These are phyloP conservation scores for Dicranocentrus wangi DNA, from an alignment of 2,888 invertebrate species.

Conservation along the genomic window DNA sequence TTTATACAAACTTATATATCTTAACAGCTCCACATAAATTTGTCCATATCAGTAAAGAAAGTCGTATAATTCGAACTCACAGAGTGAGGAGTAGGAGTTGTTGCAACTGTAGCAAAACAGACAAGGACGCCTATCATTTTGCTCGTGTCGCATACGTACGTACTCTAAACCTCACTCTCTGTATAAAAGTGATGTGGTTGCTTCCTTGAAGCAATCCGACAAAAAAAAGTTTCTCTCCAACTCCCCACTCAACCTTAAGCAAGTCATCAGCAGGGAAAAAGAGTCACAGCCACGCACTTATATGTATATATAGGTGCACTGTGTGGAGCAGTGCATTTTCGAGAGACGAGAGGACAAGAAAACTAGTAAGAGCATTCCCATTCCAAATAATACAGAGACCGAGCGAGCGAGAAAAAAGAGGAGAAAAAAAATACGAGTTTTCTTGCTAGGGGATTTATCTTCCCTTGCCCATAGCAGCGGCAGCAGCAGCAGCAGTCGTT, in stretches of 20 bases:
- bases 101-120: constrained; percentile 4
- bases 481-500: constrained; percentile 15
- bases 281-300: constrained; percentile 54
- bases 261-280: constrained; percentile 60
- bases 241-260: constrained; percentile 63
- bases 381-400: constrained; percentile 52
- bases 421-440: constrained; percentile 48
- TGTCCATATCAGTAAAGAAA: constrained; percentile 45
- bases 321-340: constrained; percentile 20
- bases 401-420: constrained; percentile 13
- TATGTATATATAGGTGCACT: constrained; percentile 23
- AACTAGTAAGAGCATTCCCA: constrained; percentile 36
- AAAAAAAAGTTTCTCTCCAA: constrained; percentile 55
- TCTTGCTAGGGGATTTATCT: constrained; percentile 63
- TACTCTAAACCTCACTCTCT: background rate
- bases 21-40: constrained; percentile 49
- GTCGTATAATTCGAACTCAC: constrained; percentile 34
- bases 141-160: too few relatives aligned
- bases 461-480: constrained; percentile 31
- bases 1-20: constrained; percentile 13
- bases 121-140: constrained; percentile 52
- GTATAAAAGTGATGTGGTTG: constrained; percentile 19
- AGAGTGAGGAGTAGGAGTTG: background rate
- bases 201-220: constrained; percentile 41
- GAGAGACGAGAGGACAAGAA: background rate